These are phyloP conservation scores for Drosophila gaucha DNA, from an alignment of 2,888 invertebrate genomes.

Conservation along the genomic window DNA sequence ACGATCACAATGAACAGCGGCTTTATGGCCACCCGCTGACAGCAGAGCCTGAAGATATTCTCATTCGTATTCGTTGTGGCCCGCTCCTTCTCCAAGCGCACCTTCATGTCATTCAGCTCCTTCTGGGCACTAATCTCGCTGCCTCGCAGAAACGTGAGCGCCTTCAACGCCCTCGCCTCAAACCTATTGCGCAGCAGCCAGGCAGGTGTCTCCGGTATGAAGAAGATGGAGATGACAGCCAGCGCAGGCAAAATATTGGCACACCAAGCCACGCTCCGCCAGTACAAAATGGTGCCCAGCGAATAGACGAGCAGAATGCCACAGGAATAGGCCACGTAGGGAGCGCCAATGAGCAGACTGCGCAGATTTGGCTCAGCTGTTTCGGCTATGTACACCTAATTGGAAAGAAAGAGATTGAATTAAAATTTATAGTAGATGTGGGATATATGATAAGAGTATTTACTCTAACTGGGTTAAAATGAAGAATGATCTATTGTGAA, in stretches of 20 bases:
- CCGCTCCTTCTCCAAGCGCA: slow-evolving; percentile 87
- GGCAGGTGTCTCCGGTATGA: slow-evolving; percentile 90
- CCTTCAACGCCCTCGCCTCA: slow-evolving; percentile 86
- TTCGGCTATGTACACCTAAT: slow-evolving; percentile 90
- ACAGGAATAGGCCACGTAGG: slow-evolving; percentile 90
- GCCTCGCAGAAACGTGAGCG: slow-evolving; percentile 87
- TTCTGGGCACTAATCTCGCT: slow-evolving; percentile 86
- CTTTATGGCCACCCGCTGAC: slow-evolving; percentile 88
- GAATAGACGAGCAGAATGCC: slow-evolving; percentile 91
- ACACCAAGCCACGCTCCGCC: slow-evolving; percentile 89
- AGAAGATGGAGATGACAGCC: slow-evolving; percentile 87
- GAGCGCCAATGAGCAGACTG: slow-evolving; percentile 89
- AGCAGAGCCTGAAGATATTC: slow-evolving; percentile 86
- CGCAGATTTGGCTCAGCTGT: slow-evolving; percentile 90
- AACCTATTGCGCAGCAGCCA: slow-evolving; percentile 89
- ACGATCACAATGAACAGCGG: slow-evolving; percentile 90
- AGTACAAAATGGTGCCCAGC: slow-evolving; percentile 88
- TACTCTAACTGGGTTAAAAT: no score
- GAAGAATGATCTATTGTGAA: no score
- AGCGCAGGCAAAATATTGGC: slow-evolving; percentile 87
- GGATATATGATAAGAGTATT: no score
- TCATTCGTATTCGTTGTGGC: slow-evolving; percentile 79
- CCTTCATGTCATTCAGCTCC: slow-evolving; percentile 88
- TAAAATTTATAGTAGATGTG: no score
- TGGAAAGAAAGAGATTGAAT: neutral